Base-by-base conservation (phyloP, 2,888 invertebrate genomes). In the Drosophila austrosaltans region DNA sequence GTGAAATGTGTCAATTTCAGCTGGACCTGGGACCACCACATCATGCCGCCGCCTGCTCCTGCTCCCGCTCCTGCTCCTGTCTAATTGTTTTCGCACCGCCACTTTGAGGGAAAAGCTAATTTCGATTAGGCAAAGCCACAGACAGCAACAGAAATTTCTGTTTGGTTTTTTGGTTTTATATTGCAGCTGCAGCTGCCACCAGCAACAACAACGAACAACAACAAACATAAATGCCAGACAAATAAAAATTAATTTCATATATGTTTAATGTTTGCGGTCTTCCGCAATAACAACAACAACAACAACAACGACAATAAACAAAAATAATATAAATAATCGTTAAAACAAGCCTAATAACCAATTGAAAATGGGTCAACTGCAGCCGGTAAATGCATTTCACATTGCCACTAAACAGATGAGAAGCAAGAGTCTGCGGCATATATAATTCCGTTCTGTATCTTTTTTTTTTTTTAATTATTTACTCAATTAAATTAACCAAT, bases 51-150 rank as follows among this genome's bases (percentile, higher is more conserved):
- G 42, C 30, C 57, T 22, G 20, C 42, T 16, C 16, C 16, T 16
- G 16, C 16, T 16, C 16, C 16, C 1, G 16, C 16, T 16, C 16
- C 16, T 16, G 16, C 16, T 16, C 16, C 16, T 10, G 20, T 58
- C 64, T 72, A 72, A 74, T 72, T 72, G 76, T 54, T 63, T 63
- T 54, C 22, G 71, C 57, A 61, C 76, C 76, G 64, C 72, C 65
- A 65, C 65, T 63, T 69, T 75, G 63, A 54, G 57, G 60, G 56
- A 58, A 61, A 59, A 66, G 70, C 69, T 75, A 64, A 81, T 76
- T 78, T 75, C 57, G 76, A 69, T 74, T 73, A 70, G 65, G 28
- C 57, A 57, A 75, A 69, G 67, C 87, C 89, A 44, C 81, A 86
- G 58, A 70, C 59, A 28, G 64, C 60, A 72, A 68, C 42, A 56